Conservation (phyloP, 64 coral and sea anemone genomes). For the Pachyseris speciosa region DNA sequence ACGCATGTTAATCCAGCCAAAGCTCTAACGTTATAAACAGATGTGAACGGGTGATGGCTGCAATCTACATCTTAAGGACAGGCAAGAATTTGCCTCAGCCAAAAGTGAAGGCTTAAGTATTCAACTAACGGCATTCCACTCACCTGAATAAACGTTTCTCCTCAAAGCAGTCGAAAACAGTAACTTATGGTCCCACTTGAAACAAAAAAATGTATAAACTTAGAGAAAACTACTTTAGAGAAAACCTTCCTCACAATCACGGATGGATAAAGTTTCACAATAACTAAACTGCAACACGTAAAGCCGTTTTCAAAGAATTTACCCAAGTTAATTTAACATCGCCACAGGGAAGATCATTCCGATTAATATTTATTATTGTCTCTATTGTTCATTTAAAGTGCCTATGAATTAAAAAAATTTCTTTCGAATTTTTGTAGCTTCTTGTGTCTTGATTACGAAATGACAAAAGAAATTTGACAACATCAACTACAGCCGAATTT, state of each 20-base stretch:
- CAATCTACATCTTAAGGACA: constrained; percentile 9
- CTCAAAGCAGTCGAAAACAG: not conserved
- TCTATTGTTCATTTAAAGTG: too few relatives aligned
- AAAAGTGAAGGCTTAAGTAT: not conserved
- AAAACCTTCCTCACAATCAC: not conserved
- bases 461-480: too few relatives aligned
- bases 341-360: too few relatives aligned
- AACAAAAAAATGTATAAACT: not conserved
- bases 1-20: not conserved
- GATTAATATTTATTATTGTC: too few relatives aligned
- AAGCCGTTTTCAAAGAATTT: constrained; percentile 3
- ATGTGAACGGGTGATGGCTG: not conserved
- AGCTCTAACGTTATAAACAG: not conserved
- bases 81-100: not conserved
- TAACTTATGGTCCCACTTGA: not conserved
- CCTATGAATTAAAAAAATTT: too few relatives aligned
- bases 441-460: too few relatives aligned
- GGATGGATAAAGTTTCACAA: not conserved
- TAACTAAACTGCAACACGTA: not conserved
- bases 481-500: too few relatives aligned
- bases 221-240: constrained; percentile 6
- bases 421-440: too few relatives aligned
- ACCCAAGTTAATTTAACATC: not conserved
- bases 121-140: not conserved
- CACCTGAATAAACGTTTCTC: not conserved